phyloP scores from a whole-genome alignment of 2,113 vertebrate species.

The Poicephalus gulielmi region DNA sequence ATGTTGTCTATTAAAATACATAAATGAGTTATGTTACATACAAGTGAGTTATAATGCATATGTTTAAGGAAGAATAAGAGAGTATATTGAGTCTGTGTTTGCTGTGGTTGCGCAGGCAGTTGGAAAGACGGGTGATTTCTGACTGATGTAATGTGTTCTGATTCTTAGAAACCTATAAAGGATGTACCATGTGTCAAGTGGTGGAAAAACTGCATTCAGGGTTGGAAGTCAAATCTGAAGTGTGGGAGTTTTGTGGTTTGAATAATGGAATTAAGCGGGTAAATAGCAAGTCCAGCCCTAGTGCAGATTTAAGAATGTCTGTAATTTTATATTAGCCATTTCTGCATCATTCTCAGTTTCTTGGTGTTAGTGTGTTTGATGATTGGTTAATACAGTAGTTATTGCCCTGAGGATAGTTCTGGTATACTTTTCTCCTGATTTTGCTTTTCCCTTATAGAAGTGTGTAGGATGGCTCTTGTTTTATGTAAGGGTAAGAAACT shows the following conservation, averaged over 20 bases:
- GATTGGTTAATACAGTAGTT: not conserved
- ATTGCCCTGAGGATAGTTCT: not conserved
- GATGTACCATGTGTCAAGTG: not conserved
- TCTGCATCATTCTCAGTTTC: not conserved
- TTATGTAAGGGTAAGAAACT: not conserved
- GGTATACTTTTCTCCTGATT: not conserved
- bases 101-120: not conserved
- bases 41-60: not conserved
- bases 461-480: not conserved
- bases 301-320: not conserved
- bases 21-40: not conserved
- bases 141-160: not conserved
- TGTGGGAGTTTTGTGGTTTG: not conserved
- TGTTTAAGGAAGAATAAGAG: not conserved
- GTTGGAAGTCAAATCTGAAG: not conserved
- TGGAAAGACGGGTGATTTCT: not conserved
- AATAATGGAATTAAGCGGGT: not conserved
- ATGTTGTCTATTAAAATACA: not conserved
- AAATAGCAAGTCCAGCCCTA: not conserved
- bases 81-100: not conserved
- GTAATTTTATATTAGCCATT: not conserved
- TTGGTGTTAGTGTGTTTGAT: not conserved
- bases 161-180: not conserved
- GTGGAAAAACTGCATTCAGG: not conserved
- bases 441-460: not conserved